Percentiles rank a stretch among this genome's conserved stretches.
Evolutionary conservation across 2,888 invertebrate genomes (phyloP).

Genomic region (Melinaea marsaeus): DNA sequence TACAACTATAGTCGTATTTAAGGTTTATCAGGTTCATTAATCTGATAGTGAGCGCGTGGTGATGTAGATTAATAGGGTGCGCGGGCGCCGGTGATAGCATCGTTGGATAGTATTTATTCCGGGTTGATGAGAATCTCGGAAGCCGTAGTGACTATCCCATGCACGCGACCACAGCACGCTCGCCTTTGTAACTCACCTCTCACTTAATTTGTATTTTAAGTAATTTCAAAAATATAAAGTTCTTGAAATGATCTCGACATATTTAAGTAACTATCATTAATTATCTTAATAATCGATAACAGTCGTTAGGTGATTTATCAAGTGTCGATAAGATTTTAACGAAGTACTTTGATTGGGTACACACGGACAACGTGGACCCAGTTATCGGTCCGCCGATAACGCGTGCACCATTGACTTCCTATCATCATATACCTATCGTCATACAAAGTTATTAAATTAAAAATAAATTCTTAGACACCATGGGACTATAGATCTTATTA

Average conservation of each 20-base stretch:
- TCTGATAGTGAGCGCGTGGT: constrained; percentile 71
- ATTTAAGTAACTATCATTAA: constrained; percentile 72
- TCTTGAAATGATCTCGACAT: constrained; percentile 52
- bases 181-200: constrained; percentile 20
- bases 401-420: constrained; percentile 66
- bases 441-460: constrained; percentile 77
- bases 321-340: constrained; percentile 77
- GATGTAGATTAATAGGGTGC: constrained; percentile 76
- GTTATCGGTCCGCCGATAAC: constrained; percentile 68
- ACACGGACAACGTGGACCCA: constrained; percentile 58
- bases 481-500: constrained; percentile 47
- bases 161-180: constrained; percentile 50
- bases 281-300: constrained; percentile 77
- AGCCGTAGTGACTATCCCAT: constrained; percentile 36
- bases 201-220: constrained; percentile 26
- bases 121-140: constrained; percentile 61
- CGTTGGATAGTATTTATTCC: constrained; percentile 62
- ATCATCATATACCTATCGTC: constrained; percentile 54
- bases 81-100: constrained; percentile 63
- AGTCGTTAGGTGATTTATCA: constrained; percentile 77
- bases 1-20: constrained; percentile 72
- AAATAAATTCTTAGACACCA: constrained; percentile 52
- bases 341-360: constrained; percentile 77
- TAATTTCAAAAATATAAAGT: too few species aligned
- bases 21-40: constrained; percentile 74